Base-by-base conservation (phyloP, 1,140 invertebrate species). In the Apis laboriosa region DNA sequence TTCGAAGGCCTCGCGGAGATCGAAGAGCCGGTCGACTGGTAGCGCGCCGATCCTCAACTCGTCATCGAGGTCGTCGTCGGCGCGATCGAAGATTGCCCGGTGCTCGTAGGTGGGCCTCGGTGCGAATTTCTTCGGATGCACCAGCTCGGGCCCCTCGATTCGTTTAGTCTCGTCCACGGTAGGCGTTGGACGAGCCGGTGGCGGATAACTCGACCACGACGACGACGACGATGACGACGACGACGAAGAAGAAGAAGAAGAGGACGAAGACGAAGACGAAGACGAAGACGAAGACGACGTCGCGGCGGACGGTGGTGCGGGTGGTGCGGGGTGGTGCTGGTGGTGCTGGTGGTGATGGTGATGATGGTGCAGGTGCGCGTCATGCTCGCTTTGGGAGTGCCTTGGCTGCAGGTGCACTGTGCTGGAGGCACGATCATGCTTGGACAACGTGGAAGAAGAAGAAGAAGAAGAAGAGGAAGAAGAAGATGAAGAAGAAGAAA, bases 31-130 rank as follows among this genome's bases (percentile, higher is more conserved):
- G 90, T 94, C 93, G 89, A 94, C 90, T 77, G 93, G 93, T 82
- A 92, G 86, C 83, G 86, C 86, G 88, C 87, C 90, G 86, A 89
- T 90, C 86, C 86, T 90, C 88, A 92, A 89, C 88, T 92, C 90
- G 84, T 92, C 90, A 83, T 93, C 92, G 87, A 93, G 90, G 80
- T 93, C 93, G 88, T 93, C 91, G 87, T 93, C 92, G 89, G 89
- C 90, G 89, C 92, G 92, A 90, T 93, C 93, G 87, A 93, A 90
- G 86, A 93, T 91, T 82, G 92, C 92, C 85, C 92, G 90, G 89
- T 93, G 92, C 88, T 94, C 93, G 90, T 93, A 94, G 88, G 92
- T 93, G 70, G 93, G 93, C 89, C 93, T 91, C 86, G 93, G 93
- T 89, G 92, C 93, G 84, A 93, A 92, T 87, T 92, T 92, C 90